phyloP scores from a whole-genome alignment of 2,797 vertebrate species.

The Diceros bicornis region DNA sequence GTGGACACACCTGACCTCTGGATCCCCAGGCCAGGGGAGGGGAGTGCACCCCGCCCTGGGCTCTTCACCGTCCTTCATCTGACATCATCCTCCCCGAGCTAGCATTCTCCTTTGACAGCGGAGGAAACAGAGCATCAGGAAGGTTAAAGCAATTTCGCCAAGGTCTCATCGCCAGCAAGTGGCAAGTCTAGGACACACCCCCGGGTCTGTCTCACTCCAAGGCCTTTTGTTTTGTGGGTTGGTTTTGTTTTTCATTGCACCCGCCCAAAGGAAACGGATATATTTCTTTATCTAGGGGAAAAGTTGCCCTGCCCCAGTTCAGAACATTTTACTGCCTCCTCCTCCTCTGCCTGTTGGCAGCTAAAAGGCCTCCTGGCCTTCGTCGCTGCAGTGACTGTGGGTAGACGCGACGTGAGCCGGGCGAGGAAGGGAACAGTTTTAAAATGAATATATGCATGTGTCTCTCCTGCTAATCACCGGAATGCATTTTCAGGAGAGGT shows the following conservation, averaged over 20 bases:
- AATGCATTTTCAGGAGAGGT: conserved; percentile 87
- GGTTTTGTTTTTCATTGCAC: not conserved
- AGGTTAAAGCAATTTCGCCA: not conserved
- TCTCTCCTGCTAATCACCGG: conserved; percentile 87
- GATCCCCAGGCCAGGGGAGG: not conserved
- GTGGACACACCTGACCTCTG: not conserved
- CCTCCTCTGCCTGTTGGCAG: not conserved
- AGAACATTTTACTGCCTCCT: not conserved
- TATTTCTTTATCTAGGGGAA: not conserved
- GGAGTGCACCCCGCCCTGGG: not conserved
- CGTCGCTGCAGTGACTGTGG: not conserved
- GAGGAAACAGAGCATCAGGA: not conserved
- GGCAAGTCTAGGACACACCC: not conserved
- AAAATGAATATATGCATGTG: conserved; percentile 86
- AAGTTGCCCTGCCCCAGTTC: not conserved
- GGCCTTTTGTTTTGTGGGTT: not conserved
- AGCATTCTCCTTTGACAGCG: not conserved
- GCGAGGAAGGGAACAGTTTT: conserved; percentile 64
- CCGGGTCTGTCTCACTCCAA: not conserved
- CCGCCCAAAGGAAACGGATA: not conserved
- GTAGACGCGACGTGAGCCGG: conserved; percentile 30
- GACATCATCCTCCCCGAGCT: fast-evolving
- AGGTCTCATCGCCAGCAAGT: not conserved
- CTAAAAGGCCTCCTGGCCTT: conserved; percentile 44
- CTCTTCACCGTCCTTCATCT: fast-evolving